A percentile compares a stretch with the other conserved stretches of the same genome.
These are phyloP conservation scores for Trinorchestia longiramus DNA, from an alignment of 1,140 invertebrate species.

Conservation along the genomic window DNA sequence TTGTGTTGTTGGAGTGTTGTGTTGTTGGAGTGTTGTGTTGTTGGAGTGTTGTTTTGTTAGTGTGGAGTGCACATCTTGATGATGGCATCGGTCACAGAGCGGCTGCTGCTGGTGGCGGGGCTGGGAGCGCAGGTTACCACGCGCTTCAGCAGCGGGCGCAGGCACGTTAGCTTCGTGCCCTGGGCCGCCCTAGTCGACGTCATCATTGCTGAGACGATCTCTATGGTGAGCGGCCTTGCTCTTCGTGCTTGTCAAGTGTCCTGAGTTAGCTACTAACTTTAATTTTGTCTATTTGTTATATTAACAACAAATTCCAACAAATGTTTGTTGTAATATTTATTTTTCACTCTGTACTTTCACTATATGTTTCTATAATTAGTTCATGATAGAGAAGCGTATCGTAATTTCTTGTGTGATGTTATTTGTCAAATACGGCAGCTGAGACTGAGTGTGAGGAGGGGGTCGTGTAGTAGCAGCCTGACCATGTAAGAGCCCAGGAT, in stretches of 20 bases:
- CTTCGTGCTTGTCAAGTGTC: neutral
- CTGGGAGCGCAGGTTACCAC: slow-evolving; percentile 29
- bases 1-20: no score
- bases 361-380: neutral
- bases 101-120: slow-evolving; percentile 3
- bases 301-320: neutral
- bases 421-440: no score
- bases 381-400: neutral
- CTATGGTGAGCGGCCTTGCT: neutral
- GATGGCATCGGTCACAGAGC: neutral
- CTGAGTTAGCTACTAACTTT: neutral
- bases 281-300: neutral
- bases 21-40: no score
- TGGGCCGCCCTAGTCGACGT: neutral
- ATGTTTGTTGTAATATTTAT: neutral
- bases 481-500: no score
- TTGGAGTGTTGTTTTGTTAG: no score
- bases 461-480: no score
- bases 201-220: slow-evolving; percentile 43
- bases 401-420: no score
- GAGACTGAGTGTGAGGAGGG: no score
- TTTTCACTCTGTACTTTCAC: neutral
- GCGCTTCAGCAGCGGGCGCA: neutral
- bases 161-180: neutral
- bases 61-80: neutral